These are phyloP conservation scores for Conger conger DNA, from an alignment of 2,113 vertebrate genomes.

Conservation along the genomic window DNA sequence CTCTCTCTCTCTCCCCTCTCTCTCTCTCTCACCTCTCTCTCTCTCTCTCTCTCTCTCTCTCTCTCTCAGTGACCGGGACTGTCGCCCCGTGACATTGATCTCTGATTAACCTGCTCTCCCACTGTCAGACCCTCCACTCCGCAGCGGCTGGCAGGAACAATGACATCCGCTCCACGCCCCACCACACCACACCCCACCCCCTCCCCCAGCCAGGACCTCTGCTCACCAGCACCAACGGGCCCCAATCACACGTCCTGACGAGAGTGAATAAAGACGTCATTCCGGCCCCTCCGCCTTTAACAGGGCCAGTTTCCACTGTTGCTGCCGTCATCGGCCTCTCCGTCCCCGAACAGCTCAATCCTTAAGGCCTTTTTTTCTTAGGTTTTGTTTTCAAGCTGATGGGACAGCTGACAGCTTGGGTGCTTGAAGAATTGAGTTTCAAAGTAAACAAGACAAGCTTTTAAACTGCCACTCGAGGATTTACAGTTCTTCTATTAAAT, in stretches of 20 bases:
- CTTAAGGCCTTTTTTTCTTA: not conserved
- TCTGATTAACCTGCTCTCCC: not conserved
- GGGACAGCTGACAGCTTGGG: not conserved
- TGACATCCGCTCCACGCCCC: not conserved
- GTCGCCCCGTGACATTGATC: not conserved
- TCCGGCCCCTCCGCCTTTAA: not conserved
- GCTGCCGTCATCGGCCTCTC: not conserved
- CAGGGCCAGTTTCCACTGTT: not conserved
- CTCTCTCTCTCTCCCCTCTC: not conserved
- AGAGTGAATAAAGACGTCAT: not conserved
- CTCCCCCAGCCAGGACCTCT: not conserved
- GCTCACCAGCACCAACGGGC: not conserved
- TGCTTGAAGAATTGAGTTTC: not conserved
- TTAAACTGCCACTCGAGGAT: not conserved
- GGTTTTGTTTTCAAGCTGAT: not conserved
- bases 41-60: too few species aligned
- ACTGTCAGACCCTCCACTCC: not conserved
- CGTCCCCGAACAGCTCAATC: not conserved
- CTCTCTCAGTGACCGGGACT: too few species aligned
- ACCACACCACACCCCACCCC: too few species aligned
- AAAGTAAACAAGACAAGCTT: not conserved
- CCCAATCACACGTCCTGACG: not conserved
- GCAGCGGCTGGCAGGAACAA: not conserved
- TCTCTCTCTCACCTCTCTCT: too few species aligned
- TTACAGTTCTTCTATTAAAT: not conserved